Conservation (phyloP, 2,888 invertebrate species). For the Pterostichus niger region DNA sequence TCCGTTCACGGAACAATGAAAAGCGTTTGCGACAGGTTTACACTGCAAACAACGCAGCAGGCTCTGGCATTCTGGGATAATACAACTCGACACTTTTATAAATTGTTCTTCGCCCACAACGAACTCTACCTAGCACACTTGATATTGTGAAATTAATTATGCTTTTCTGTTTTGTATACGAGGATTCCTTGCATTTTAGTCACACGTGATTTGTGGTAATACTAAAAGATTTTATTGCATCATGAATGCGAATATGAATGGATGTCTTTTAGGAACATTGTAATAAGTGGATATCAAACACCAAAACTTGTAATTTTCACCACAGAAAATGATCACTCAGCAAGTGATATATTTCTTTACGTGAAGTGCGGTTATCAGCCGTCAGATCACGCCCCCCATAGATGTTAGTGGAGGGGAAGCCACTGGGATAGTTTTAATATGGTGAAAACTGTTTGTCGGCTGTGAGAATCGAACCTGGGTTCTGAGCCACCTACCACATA, state of each 20-base stretch:
- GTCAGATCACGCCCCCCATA: too few relatives aligned
- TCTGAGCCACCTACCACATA: too few relatives aligned
- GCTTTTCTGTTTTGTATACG: slow-evolving; percentile 36
- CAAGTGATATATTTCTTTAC: too few relatives aligned
- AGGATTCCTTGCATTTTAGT: slow-evolving; percentile 18
- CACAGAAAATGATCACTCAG: too few relatives aligned
- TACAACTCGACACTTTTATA: slow-evolving; percentile 47
- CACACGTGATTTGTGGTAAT: slow-evolving; percentile 32
- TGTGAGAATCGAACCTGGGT: too few relatives aligned
- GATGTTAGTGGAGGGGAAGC: too few relatives aligned
- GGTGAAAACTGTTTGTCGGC: too few relatives aligned
- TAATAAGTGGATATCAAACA: too few relatives aligned
- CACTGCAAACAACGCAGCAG: slow-evolving; percentile 6
- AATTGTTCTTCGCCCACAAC: slow-evolving; percentile 37
- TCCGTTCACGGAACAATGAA: slow-evolving; percentile 21
- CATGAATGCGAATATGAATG: not conserved
- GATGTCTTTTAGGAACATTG: too few relatives aligned
- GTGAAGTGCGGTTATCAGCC: too few relatives aligned
- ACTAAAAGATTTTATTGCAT: slow-evolving; percentile 14
- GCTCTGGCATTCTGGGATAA: slow-evolving; percentile 6
- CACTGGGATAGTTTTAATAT: too few relatives aligned
- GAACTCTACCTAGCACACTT: slow-evolving; percentile 14
- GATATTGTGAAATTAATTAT: slow-evolving; percentile 54
- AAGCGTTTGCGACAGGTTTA: slow-evolving; percentile 44
- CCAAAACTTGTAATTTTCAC: too few relatives aligned